Evolutionary conservation across 1,140 invertebrate genomes (phyloP).

Genomic region (Calliphora vicina): DNA sequence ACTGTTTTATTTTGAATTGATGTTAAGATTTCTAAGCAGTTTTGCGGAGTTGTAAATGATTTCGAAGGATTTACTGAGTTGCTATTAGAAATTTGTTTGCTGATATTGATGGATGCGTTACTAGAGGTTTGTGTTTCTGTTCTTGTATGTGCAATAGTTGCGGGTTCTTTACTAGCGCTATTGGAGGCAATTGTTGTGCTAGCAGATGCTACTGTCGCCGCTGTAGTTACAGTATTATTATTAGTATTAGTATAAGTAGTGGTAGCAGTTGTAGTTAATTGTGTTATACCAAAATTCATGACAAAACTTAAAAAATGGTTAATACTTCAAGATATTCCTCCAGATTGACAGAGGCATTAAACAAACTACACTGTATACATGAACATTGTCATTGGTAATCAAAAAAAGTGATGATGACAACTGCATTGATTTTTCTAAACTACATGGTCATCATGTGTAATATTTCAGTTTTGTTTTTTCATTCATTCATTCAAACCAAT

Average conservation of each 20-base stretch:
- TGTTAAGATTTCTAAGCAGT: slow-evolving; percentile 12
- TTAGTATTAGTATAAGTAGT: neutral
- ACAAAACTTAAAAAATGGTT: neutral
- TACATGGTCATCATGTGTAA: slow-evolving; percentile 4
- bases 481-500: neutral
- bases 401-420: neutral
- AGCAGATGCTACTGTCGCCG: neutral
- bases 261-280: neutral
- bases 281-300: slow-evolving; percentile 23
- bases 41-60: slow-evolving; percentile 18
- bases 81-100: neutral
- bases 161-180: neutral
- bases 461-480: neutral
- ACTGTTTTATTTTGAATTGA: slow-evolving; percentile 1
- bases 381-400: neutral
- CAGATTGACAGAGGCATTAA: neutral
- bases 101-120: neutral
- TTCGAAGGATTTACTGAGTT: neutral
- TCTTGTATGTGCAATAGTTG: neutral
- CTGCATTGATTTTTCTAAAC: neutral
- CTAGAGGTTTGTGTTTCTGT: neutral
- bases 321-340: neutral
- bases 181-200: neutral
- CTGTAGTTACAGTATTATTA: neutral
- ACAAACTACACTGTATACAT: too few relatives aligned